phyloP scores from a whole-genome alignment of 2,113 vertebrate species.

The Labeo catla region DNA sequence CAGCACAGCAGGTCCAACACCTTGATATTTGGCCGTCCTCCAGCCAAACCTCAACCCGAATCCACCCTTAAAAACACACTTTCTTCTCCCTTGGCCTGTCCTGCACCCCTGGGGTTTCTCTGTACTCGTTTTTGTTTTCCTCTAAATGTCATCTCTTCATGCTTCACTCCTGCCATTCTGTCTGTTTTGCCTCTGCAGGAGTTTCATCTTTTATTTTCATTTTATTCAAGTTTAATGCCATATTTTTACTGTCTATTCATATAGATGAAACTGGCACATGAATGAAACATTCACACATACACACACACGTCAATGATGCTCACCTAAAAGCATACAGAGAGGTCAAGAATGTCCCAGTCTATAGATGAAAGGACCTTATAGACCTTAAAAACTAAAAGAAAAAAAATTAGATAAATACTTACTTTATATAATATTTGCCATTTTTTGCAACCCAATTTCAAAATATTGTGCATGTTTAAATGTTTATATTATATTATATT shows the following conservation, averaged over 20 bases:
- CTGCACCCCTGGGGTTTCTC: constrained; percentile 3
- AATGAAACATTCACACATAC: background rate
- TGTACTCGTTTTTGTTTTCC: background rate
- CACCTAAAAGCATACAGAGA: too few species aligned
- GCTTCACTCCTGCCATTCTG: background rate
- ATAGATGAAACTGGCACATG: background rate
- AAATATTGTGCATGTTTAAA: too few species aligned
- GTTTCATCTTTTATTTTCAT: constrained; percentile 10
- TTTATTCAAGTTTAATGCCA: background rate
- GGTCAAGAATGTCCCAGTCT: too few species aligned
- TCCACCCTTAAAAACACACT: background rate
- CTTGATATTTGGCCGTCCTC: background rate
- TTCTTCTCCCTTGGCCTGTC: background rate
- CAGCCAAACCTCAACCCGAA: background rate
- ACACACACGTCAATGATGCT: too few species aligned
- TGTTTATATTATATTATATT: too few species aligned
- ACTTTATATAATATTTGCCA: too few species aligned
- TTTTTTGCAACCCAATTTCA: too few species aligned
- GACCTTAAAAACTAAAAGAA: background rate
- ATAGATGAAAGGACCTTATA: too few species aligned
- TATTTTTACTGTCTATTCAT: background rate
- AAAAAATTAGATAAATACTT: too few species aligned
- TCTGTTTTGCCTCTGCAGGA: background rate
- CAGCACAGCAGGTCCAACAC: background rate
- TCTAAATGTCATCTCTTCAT: background rate